These are phyloP conservation scores for Mesocricetus auratus DNA, from an alignment of 2,113 vertebrate genomes.

Conservation along the genomic window DNA sequence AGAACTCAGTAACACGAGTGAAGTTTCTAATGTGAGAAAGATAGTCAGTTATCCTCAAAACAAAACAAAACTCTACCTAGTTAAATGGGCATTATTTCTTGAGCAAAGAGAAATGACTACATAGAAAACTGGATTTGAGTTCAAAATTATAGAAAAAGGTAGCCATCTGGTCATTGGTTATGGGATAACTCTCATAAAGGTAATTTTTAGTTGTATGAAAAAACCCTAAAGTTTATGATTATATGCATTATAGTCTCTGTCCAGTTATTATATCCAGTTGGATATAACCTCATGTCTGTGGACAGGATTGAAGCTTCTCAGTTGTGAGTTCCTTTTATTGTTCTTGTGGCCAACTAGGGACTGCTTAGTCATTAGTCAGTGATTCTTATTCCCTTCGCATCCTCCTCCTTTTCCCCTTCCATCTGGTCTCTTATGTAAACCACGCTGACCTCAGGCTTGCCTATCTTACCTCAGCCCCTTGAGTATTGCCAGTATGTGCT, in stretches of 20 bases:
- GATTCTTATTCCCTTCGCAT: not conserved
- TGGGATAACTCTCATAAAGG: slow-evolving; percentile 37
- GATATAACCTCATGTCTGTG: not conserved
- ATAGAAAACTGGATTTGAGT: slow-evolving; percentile 1
- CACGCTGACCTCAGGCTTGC: not conserved
- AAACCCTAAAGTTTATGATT: not conserved
- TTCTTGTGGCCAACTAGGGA: not conserved
- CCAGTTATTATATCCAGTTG: not conserved
- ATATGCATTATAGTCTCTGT: not conserved
- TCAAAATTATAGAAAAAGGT: not conserved
- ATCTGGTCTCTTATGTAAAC: not conserved
- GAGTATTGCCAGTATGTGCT: not conserved
- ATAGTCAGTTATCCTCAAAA: not conserved
- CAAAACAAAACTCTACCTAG: not conserved
- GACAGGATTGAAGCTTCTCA: not conserved
- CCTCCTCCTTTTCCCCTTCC: not conserved
- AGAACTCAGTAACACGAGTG: slow-evolving; percentile 10
- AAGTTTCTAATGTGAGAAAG: slow-evolving; percentile 38
- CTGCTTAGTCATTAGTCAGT: not conserved
- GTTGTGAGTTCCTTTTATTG: not conserved
- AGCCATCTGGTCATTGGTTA: not conserved
- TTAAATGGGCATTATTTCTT: slow-evolving; percentile 30
- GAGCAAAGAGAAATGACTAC: not conserved
- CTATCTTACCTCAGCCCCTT: too few species aligned
- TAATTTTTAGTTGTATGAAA: not conserved